phyloP scores from a whole-genome alignment of 2,888 invertebrate species.

The Sarcophaga variegata region DNA sequence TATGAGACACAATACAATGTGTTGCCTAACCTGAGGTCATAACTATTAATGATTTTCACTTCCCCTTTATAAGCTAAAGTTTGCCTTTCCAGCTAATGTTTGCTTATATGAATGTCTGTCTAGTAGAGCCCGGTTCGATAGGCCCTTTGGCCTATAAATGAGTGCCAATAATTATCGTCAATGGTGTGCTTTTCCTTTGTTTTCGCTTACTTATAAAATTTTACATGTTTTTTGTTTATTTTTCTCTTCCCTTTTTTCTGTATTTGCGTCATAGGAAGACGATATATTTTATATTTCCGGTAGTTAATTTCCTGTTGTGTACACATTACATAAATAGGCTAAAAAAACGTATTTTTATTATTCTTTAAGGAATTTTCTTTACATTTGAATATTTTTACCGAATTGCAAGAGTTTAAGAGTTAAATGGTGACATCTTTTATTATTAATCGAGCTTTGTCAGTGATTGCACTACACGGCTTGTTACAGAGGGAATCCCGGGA shows the following conservation, averaged over 20 bases:
- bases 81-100: too few species aligned
- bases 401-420: too few species aligned
- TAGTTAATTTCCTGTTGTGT: conserved; percentile 34
- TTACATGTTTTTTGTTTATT: background rate
- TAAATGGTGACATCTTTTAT: too few species aligned
- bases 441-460: too few species aligned
- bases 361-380: too few species aligned
- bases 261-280: conserved; percentile 50
- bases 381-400: too few species aligned
- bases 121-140: background rate
- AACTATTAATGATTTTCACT: background rate
- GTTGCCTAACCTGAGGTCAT: background rate
- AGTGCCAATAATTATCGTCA: conserved; percentile 16
- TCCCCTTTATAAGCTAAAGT: too few species aligned
- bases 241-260: background rate
- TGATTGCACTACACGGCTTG: too few species aligned
- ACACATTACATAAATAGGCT: background rate
- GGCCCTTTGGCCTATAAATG: conserved; percentile 21
- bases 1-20: background rate
- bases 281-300: conserved; percentile 59
- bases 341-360: background rate
- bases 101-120: background rate
- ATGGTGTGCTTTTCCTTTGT: conserved; percentile 10
- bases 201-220: background rate
- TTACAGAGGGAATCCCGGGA: too few species aligned